Conservation (phyloP, 2,888 invertebrate genomes). For the Brachycybe producta region DNA sequence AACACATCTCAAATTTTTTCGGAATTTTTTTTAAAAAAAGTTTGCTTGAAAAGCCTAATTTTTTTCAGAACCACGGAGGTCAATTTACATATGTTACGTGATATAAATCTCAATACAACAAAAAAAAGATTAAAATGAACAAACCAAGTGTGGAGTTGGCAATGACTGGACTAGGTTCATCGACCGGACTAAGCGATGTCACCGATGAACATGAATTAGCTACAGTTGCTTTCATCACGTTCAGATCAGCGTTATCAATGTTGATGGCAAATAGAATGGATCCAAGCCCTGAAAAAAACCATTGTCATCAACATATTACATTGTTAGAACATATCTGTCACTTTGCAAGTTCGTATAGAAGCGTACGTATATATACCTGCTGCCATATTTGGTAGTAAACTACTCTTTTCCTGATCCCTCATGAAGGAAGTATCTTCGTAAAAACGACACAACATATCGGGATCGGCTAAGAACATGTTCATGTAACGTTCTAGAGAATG, state of each 20-base stretch:
- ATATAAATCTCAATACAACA: not conserved
- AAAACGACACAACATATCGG: conserved; percentile 47
- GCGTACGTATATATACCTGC: conserved; percentile 45
- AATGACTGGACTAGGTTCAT: conserved; percentile 52
- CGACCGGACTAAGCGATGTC: conserved; percentile 12
- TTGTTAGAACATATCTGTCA: not conserved
- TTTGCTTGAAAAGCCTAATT: not conserved
- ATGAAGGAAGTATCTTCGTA: conserved; percentile 81
- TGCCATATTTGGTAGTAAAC: conserved; percentile 69
- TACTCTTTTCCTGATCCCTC: conserved; percentile 61
- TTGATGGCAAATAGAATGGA: conserved; percentile 84
- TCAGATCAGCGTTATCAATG: conserved; percentile 73
- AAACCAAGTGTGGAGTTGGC: conserved; percentile 35
- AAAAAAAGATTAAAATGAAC: not conserved
- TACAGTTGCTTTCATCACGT: conserved; percentile 20
- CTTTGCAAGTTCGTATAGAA: not conserved
- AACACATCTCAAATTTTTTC: not conserved
- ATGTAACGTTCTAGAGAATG: conserved; percentile 66
- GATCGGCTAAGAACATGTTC: conserved; percentile 56
- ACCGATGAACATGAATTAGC: not conserved
- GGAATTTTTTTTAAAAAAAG: not conserved
- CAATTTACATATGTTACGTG: no score
- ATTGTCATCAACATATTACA: conserved; percentile 6
- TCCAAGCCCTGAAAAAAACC: conserved; percentile 50
- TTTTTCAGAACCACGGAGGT: no score